A percentile compares a stretch with the other conserved stretches of the same genome.
phyloP scores from a whole-genome alignment of 1,140 invertebrate species.

The Gryllus bimaculatus region DNA sequence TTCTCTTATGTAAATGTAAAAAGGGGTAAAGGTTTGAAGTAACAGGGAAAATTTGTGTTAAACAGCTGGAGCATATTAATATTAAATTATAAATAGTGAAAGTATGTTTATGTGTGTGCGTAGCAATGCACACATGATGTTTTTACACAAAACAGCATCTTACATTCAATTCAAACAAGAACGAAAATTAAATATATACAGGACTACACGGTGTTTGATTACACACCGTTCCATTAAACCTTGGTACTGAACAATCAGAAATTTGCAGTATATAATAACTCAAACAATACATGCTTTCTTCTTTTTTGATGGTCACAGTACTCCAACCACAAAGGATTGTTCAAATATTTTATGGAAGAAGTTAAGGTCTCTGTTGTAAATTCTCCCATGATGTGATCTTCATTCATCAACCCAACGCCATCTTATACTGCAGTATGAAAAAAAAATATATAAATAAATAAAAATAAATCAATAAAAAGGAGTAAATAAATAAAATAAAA shows the following conservation, averaged over 20 bases:
- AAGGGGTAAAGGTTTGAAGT: too few species aligned
- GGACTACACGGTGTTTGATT: neutral
- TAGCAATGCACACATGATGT: neutral
- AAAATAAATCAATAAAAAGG: neutral
- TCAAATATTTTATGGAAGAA: neutral
- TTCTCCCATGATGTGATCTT: neutral
- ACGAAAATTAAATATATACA: neutral
- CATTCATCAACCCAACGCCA: neutral
- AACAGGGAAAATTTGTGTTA: too few species aligned
- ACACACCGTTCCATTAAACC: too few species aligned
- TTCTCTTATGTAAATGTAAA: too few species aligned
- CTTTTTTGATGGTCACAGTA: neutral
- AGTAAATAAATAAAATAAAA: neutral
- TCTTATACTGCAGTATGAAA: neutral
- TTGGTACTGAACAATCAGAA: neutral
- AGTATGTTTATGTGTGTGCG: neutral
- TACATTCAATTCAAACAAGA: neutral
- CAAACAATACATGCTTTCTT: neutral
- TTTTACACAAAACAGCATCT: neutral
- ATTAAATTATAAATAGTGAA: too few species aligned
- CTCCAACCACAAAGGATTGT: neutral
- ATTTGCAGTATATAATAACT: neutral
- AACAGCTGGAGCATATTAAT: too few species aligned
- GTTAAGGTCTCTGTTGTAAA: neutral
- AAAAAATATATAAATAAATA: neutral